phyloP scores from a whole-genome alignment of 2,888 invertebrate species.

The Cyclophora punctaria region DNA sequence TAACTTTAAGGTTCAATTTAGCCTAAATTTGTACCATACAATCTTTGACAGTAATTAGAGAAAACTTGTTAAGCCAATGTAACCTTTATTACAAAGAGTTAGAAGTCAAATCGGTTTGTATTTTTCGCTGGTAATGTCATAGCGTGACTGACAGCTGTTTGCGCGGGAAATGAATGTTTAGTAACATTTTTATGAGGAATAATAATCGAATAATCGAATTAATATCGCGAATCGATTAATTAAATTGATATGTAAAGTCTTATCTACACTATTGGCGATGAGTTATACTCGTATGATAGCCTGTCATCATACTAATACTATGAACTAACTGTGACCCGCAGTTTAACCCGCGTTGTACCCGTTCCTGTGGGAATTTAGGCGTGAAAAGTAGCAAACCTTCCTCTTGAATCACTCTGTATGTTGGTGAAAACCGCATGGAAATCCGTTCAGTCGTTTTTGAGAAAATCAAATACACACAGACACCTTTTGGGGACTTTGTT shows the following conservation, averaged over 20 bases:
- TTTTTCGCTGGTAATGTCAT: conserved; percentile 21
- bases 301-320: no score
- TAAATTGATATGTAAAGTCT: conserved; percentile 46
- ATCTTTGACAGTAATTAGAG: conserved; percentile 55
- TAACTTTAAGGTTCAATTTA: conserved; percentile 30
- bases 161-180: conserved; percentile 50
- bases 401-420: no score
- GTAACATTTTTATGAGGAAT: conserved; percentile 63
- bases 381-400: no score
- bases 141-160: conserved; percentile 54
- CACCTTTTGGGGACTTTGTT: no score
- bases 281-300: no score
- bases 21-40: conserved; percentile 33
- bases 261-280: no score
- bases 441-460: no score
- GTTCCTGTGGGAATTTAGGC: no score
- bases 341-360: no score
- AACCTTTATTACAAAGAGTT: conserved; percentile 62
- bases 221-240: conserved; percentile 70
- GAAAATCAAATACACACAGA: no score
- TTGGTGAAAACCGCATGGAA: no score
- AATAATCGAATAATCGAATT: conserved; percentile 56
- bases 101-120: conserved; percentile 67
- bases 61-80: conserved; percentile 58
- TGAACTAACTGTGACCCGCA: no score